phyloP scores from a whole-genome alignment of 2,113 vertebrate genomes.

The Sapayoa aenigma region DNA sequence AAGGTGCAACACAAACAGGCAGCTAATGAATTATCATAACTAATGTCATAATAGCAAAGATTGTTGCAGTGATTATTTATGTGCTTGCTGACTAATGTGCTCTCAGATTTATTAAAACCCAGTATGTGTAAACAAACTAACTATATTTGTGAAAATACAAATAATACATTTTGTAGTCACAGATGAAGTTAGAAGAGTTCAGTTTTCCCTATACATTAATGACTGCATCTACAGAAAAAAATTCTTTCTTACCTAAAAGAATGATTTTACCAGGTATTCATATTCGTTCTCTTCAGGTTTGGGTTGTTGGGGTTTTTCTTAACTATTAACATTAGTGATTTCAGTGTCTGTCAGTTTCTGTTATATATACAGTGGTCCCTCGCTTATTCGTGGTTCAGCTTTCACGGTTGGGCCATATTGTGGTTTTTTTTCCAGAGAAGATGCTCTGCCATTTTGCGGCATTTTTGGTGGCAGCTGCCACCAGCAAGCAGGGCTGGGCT shows the following conservation, averaged over 20 bases:
- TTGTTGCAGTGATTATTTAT: conserved; percentile 29
- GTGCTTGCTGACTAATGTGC: conserved; percentile 10
- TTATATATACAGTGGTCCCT: no score
- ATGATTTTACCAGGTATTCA: background rate
- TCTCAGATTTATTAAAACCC: conserved; percentile 28
- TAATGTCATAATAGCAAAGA: conserved; percentile 53
- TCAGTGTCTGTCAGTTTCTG: background rate
- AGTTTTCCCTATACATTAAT: background rate
- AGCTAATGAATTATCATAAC: conserved; percentile 54
- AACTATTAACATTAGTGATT: background rate
- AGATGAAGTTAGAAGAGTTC: background rate
- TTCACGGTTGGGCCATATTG: no score
- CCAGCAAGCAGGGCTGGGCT: no score
- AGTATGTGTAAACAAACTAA: conserved; percentile 32
- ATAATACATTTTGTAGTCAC: background rate
- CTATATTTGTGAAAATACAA: conserved; percentile 7
- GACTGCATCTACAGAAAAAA: background rate
- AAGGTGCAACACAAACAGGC: background rate
- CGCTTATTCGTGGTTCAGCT: no score
- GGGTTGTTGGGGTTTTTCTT: background rate
- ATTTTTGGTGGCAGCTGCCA: no score
- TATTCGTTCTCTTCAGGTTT: background rate
- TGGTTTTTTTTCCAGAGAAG: no score
- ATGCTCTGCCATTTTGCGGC: no score
- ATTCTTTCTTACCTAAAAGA: background rate